Base-by-base conservation (phyloP, 2,888 invertebrate genomes). In the Rhorus exstirpatorius region DNA sequence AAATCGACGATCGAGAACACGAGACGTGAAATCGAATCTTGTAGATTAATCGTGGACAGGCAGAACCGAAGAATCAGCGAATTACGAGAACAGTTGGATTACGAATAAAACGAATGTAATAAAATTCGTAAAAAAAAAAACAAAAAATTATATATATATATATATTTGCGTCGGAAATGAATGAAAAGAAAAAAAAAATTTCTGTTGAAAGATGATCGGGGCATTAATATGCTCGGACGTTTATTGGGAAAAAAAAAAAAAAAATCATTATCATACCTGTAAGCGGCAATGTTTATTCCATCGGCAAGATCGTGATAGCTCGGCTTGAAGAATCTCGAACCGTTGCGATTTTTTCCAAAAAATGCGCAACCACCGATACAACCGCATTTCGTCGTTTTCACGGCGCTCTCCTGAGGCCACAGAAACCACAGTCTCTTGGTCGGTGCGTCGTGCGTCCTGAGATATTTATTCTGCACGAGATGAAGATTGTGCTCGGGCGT, bases 331-430 rank as follows among this genome's bases (percentile, higher is more conserved):
- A 99, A 98, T 85, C 96, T 95, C 10, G 95, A 94, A 0, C 99
- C 99, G 92, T 98, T 98, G 89, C 96, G 95, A 93, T 99, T 99
- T 72, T 95, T 96, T 1, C 99, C 99, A 91, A 99, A 99, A 94
- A 99, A 99, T 10, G 95, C 94, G 90, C 98, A 99, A 0, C 99
- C 99, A 1, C 99, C 99, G 35, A 97, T 96, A 92, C 99, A 99
- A 0, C 99, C 99, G 92, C 99, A 99, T 86, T 97, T 97, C 0
- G 95, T 94, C 78, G 94, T 94, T 86, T 96, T 95, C 1, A 95
- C 94, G 65, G 91, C 93, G 58, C 93, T 92, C 86, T 96, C 96
- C 17, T 94, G 94, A 0, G 97, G 96, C 99, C 99, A 99, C 26
- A 99, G 93, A 91, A 99, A 99, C 98, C 98, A 98, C 41, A 99